Evolutionary conservation across 2,797 vertebrate species (phyloP), one percentile per base, ranked within the genome.

Genomic region (Phaenicophaeus curvirostris): DNA sequence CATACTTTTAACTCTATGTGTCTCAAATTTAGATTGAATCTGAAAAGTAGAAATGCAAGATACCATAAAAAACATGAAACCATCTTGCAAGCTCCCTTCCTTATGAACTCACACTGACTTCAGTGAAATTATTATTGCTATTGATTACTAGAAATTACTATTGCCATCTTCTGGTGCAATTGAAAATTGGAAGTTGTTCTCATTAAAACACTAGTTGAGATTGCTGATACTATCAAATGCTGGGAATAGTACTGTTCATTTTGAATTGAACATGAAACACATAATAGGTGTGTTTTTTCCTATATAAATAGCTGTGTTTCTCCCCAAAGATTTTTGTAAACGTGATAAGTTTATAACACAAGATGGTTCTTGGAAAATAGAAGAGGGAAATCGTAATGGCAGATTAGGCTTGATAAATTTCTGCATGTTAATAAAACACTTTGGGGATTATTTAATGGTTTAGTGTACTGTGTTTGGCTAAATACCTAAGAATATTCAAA

Each of bases 121-220:
- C 5, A 39, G 68, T 61, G 46, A 91, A 92, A 93, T 84, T 95
- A 91, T 91, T 94, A 94, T 89, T 94, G 79, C 79, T 95, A 96
- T 96, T 91, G 94, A 96, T 95, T 93, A 78, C 84, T 84, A 84
- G 95, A 95, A 95, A 95, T 94, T 91, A 78, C 89, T 95, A 92
- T 95, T 96, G 96, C 95, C 94, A 93, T 95, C 96, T 95, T 96
- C 95, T 96, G 93, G 95, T 95, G 62, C 89, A 95, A 84, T 63
- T 83, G 93, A 87, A 95, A 94, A 96, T 85, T 94, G 90, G 85
- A 95, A 85, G 75, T 50, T 65, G 24, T 59, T 50, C 51, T 87
- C 57, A 78, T 83, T 85, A 92, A 80, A 78, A 93, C 19, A 17
- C 17, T 19, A 80, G 42, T 66, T 68, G 78, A 83, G 68, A 75